Evolutionary conservation across 2,888 invertebrate species (phyloP).

Genomic region (Taphrorychus bicolor): DNA sequence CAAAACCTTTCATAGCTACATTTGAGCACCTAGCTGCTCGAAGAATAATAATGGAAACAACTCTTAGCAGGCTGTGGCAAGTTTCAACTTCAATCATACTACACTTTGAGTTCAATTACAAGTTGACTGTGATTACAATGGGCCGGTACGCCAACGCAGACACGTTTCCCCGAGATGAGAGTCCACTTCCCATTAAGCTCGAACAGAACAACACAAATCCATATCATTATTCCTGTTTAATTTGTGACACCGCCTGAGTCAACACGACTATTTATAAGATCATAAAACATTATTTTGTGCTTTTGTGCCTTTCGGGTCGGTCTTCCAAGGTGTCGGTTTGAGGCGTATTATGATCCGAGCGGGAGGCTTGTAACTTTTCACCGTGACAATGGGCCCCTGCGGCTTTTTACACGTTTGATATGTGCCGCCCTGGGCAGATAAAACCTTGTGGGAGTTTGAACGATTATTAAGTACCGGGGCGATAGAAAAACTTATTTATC

Average conservation of each 20-base stretch:
- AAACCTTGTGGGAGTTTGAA: conserved; percentile 42
- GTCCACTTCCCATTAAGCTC: background rate
- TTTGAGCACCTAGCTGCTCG: no score
- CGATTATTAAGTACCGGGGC: background rate
- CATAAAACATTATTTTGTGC: conserved; percentile 55
- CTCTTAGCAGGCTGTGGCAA: no score
- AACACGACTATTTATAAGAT: conserved; percentile 50
- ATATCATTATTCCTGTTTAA: conserved; percentile 1
- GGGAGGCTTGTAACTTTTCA: conserved; percentile 59
- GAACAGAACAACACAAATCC: conserved; percentile 1
- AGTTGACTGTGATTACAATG: background rate
- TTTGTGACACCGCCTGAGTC: conserved; percentile 38
- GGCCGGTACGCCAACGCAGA: background rate
- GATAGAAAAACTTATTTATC: background rate
- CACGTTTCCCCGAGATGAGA: no score
- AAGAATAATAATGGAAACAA: no score
- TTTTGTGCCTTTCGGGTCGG: conserved; percentile 53
- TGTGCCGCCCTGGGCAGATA: conserved; percentile 54
- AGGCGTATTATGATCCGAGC: conserved; percentile 58
- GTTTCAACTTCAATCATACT: no score
- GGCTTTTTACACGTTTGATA: conserved; percentile 56
- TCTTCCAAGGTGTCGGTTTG: conserved; percentile 57
- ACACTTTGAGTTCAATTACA: no score
- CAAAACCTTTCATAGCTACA: no score
- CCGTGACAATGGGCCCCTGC: conserved; percentile 58